Conservation (phyloP, 2,888 invertebrate species). For the Melolontha melolontha region DNA sequence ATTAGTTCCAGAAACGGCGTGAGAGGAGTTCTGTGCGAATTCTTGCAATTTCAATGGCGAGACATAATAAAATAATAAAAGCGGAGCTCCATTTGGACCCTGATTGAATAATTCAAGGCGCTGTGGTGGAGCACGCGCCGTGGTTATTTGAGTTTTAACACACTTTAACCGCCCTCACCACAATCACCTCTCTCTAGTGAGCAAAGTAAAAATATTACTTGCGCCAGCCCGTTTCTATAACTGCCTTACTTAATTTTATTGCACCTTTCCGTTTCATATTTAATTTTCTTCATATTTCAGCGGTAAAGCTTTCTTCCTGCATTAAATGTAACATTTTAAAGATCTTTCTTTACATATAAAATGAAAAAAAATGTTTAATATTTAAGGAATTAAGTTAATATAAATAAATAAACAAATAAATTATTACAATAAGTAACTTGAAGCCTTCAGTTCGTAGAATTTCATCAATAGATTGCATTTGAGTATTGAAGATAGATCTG, state of each 20-base stretch:
- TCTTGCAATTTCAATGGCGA: conserved; percentile 56
- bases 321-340: too few relatives aligned
- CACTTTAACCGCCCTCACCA: conserved; percentile 51
- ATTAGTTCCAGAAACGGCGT: conserved; percentile 52
- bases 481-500: too few relatives aligned
- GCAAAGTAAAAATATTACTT: conserved; percentile 51
- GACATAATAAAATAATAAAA: conserved; percentile 59
- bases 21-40: conserved; percentile 52
- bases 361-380: too few relatives aligned
- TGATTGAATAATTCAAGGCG: conserved; percentile 58
- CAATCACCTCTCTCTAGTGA: conserved; percentile 45
- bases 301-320: too few relatives aligned
- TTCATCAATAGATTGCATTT: too few relatives aligned
- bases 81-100: conserved; percentile 53
- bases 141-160: conserved; percentile 57
- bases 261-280: conserved; percentile 44
- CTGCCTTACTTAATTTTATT: conserved; percentile 43
- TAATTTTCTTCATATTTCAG: conserved; percentile 25
- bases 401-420: too few relatives aligned
- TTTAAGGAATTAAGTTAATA: too few relatives aligned
- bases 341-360: too few relatives aligned
- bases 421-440: too few relatives aligned
- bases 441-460: too few relatives aligned
- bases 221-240: conserved; percentile 46
- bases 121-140: conserved; percentile 53